Evolutionary conservation across 2,113 vertebrate species (phyloP).

Genomic region (Oxyruncus cristatus): DNA sequence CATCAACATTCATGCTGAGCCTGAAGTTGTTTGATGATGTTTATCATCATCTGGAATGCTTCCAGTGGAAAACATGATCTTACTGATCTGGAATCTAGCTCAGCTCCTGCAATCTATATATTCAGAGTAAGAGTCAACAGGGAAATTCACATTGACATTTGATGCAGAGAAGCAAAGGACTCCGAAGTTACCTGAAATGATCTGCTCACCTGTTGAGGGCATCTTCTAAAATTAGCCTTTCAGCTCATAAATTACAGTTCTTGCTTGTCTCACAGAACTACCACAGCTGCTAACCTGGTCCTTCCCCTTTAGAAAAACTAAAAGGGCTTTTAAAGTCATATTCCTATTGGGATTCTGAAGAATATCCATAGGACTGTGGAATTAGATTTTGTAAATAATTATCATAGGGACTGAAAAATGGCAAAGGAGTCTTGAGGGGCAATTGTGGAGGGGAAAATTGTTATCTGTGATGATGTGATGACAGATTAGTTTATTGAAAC

Average conservation of each 20-base stretch:
- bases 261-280: background rate
- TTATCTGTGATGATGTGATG: background rate
- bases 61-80: conserved; percentile 48
- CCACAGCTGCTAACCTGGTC: background rate
- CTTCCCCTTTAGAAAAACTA: background rate
- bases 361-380: background rate
- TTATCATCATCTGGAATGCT: conserved; percentile 36
- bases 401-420: background rate
- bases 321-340: background rate
- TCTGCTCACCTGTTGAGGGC: conserved; percentile 13
- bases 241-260: background rate
- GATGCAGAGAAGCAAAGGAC: conserved; percentile 8
- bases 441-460: background rate
- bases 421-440: background rate
- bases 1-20: background rate
- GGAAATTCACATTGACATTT: background rate
- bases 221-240: background rate
- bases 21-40: conserved; percentile 17
- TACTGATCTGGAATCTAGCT: conserved; percentile 44
- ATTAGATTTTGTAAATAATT: background rate
- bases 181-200: conserved; percentile 16
- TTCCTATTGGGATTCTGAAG: background rate
- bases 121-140: background rate
- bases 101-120: background rate
- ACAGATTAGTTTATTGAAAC: background rate